These are phyloP conservation scores for Eupithecia vulgata DNA, from an alignment of 2,888 invertebrate genomes.

Conservation along the genomic window DNA sequence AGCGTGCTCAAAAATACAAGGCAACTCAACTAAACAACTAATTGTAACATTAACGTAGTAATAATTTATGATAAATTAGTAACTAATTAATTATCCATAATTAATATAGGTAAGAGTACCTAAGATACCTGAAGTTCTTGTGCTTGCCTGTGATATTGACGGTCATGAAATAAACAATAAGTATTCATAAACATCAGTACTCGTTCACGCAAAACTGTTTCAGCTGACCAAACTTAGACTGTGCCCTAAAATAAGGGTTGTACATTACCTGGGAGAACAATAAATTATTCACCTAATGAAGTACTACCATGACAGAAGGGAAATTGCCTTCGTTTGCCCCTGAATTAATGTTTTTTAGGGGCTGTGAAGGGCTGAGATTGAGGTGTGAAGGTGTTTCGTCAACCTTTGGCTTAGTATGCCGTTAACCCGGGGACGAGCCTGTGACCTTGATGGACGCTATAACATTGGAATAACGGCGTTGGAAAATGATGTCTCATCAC, in stretches of 20 bases:
- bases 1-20: too few species aligned
- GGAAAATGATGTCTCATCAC: not conserved
- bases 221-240: constrained; percentile 4
- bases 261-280: constrained; percentile 59
- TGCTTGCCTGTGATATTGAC: too few species aligned
- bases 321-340: constrained; percentile 63
- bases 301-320: constrained; percentile 64
- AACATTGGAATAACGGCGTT: not conserved
- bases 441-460: not conserved
- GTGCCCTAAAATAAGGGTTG: constrained; percentile 43
- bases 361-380: constrained; percentile 38
- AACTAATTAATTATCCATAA: too few species aligned
- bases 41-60: too few species aligned
- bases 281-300: constrained; percentile 71
- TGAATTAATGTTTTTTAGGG: constrained; percentile 58
- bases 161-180: too few species aligned
- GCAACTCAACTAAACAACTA: too few species aligned
- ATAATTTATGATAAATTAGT: too few species aligned
- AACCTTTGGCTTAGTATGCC: constrained; percentile 1
- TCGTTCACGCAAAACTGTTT: not conserved
- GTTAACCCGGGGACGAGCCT: not conserved
- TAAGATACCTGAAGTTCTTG: too few species aligned
- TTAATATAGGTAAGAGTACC: too few species aligned
- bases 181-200: not conserved
- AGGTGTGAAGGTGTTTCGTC: constrained; percentile 17